These are phyloP conservation scores for Drosophila nigrodunni DNA, from an alignment of 1,140 invertebrate species.

Conservation along the genomic window DNA sequence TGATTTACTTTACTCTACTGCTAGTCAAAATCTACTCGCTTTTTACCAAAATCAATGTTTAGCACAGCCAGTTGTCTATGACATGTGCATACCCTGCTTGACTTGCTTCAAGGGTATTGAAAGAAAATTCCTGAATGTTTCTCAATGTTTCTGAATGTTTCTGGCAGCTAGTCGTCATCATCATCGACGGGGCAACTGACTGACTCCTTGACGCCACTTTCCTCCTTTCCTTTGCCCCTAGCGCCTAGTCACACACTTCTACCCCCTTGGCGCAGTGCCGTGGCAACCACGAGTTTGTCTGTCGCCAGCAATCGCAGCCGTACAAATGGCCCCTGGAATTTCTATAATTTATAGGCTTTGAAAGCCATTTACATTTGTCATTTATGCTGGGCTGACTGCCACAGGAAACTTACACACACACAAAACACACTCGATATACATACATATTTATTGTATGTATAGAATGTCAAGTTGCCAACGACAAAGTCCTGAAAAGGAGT, in stretches of 20 bases:
- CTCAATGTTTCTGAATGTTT: constrained; percentile 43
- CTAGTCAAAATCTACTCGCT: too few relatives aligned
- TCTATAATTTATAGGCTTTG: constrained; percentile 73
- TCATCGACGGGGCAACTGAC: constrained; percentile 26
- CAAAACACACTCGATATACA: constrained; percentile 25
- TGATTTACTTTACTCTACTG: too few relatives aligned
- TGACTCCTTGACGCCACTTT: constrained; percentile 28
- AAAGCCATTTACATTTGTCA: constrained; percentile 77
- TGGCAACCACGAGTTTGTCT: constrained; percentile 41
- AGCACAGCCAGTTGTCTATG: background rate
- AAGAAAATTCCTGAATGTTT: constrained; percentile 52
- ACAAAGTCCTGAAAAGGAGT: constrained; percentile 4
- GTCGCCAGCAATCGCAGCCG: constrained; percentile 67
- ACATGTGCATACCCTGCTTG: background rate
- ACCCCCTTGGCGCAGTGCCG: background rate
- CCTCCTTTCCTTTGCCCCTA: background rate
- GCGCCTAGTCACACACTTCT: background rate
- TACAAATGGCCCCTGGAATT: constrained; percentile 68
- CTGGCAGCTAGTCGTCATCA: constrained; percentile 46
- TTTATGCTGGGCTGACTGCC: constrained; percentile 45
- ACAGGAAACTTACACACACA: constrained; percentile 41
- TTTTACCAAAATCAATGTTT: background rate
- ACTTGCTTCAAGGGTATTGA: constrained; percentile 9
- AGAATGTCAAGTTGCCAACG: constrained; percentile 45
- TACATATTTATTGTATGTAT: constrained; percentile 29